Base-by-base conservation (phyloP, 1,140 invertebrate species). In the Odontomachus brunneus region DNA sequence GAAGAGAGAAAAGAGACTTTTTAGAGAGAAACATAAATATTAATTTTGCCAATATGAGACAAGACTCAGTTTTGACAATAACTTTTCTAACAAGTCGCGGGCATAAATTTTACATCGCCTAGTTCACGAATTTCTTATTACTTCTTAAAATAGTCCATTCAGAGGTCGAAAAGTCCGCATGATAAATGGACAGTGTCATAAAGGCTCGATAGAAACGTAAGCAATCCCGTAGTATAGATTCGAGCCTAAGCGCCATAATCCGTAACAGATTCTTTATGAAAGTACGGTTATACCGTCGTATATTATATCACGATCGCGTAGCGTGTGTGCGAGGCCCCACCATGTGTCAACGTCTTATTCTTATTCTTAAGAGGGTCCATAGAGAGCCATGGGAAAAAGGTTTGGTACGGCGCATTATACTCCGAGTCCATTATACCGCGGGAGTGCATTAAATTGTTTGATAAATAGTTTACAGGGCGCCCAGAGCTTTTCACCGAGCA, bases 341-440 rank as follows among this genome's bases (percentile, higher is more conserved):
- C 88, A 85, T 90, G 92, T 92, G 93, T 93, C 92, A 93, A 92
- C 93, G 91, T 93, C 92, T 92, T 92, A 93, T 93, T 93, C 91
- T 93, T 90, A 91, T 91, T 92, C 90, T 91, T 89, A 66, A 63
- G 86, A 73, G 84, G 80, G 74, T 80, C 84, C 62, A 84, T 83
- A 74, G 75, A 67, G 63, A 48, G 65, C 72, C 84, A 89, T 90
- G 89, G 90, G 89, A 91, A 90, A 83, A 90, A 89, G 88, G 76
- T 85, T 85, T 87, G 83, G 87, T 78, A 84, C 82, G 83, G 66
- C 49, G 74, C 87, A 89, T 91, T 92, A 90, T 92, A 73, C 86
- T 86, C 63, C 49, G 65, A 85, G 84, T 88, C 91, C 86, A 91
- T 93, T 93, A 91, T 93, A 75, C 75, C 60, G 66, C 59, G 22